Conservation (phyloP, 2,113 vertebrate species). For the Nibea albiflora region DNA sequence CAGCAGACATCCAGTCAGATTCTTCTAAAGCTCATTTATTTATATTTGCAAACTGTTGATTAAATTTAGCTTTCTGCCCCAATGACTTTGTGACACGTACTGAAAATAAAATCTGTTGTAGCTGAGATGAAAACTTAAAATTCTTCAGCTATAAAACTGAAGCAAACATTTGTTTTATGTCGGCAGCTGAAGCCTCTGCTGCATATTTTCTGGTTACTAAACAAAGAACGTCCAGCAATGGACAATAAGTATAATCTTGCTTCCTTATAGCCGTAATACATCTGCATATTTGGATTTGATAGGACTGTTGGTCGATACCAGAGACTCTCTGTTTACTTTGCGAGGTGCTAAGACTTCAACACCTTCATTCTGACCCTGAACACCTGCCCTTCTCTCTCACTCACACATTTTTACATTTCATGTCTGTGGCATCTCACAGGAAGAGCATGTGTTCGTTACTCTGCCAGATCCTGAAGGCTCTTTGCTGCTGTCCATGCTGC, state of each 20-base stretch:
- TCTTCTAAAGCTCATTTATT: too few species aligned
- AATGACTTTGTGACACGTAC: background rate
- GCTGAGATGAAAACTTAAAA: background rate
- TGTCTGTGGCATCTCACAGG: conserved; percentile 9
- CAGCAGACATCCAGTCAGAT: background rate
- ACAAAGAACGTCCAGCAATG: background rate
- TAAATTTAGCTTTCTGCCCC: background rate
- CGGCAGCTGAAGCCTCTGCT: background rate
- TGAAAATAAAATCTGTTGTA: background rate
- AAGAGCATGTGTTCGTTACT: conserved; percentile 32
- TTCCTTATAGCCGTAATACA: background rate
- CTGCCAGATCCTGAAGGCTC: conserved; percentile 40
- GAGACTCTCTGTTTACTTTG: conserved; percentile 21
- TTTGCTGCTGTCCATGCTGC: conserved; percentile 55
- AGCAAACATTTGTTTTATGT: background rate
- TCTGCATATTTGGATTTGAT: conserved; percentile 54
- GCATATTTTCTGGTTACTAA: conserved; percentile 7
- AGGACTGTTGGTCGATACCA: conserved; percentile 22
- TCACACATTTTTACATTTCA: background rate
- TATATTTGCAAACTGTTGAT: background rate
- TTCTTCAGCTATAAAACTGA: background rate
- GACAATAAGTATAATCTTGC: conserved; percentile 8
- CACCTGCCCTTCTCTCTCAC: background rate
- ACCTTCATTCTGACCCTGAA: conserved; percentile 22
- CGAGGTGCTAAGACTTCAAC: conserved; percentile 7